phyloP scores from a whole-genome alignment of 1,140 invertebrate genomes.

The Gonioctena quinquepunctata region DNA sequence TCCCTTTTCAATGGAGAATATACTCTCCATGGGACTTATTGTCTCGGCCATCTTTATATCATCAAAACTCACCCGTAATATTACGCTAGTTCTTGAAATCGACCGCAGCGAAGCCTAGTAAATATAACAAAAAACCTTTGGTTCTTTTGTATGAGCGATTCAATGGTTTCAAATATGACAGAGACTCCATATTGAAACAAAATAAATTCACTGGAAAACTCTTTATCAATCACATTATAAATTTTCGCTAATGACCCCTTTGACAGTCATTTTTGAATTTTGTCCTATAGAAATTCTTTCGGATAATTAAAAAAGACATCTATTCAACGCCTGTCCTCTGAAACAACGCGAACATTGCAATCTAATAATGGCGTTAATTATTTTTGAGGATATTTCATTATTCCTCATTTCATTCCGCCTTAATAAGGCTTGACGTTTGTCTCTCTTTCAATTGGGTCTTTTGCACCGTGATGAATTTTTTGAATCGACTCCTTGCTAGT shows the following conservation, averaged over 20 bases:
- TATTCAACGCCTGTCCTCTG: not conserved
- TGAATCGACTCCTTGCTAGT: not conserved
- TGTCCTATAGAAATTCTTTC: constrained; percentile 3
- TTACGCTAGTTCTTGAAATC: too few species aligned
- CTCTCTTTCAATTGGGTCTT: not conserved
- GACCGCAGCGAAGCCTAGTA: too few species aligned
- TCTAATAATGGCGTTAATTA: constrained; percentile 19
- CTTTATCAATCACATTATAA: too few species aligned
- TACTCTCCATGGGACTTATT: too few species aligned
- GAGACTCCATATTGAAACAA: too few species aligned
- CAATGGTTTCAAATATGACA: too few species aligned
- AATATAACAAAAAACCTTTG: too few species aligned
- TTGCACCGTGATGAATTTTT: not conserved
- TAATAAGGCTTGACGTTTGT: constrained; percentile 14
- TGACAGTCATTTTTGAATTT: not conserved
- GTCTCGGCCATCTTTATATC: too few species aligned
- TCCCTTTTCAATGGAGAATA: too few species aligned
- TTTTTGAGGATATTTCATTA: constrained; percentile 21
- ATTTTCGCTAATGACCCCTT: not conserved
- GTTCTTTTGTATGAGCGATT: too few species aligned
- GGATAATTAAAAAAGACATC: constrained; percentile 13
- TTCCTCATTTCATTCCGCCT: constrained; percentile 4
- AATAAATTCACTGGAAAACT: too few species aligned
- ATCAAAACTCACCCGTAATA: too few species aligned
- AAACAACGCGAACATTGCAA: constrained; percentile 16